Evolutionary conservation across 2,888 invertebrate genomes (phyloP).

Genomic region (Agrotis exclamationis): DNA sequence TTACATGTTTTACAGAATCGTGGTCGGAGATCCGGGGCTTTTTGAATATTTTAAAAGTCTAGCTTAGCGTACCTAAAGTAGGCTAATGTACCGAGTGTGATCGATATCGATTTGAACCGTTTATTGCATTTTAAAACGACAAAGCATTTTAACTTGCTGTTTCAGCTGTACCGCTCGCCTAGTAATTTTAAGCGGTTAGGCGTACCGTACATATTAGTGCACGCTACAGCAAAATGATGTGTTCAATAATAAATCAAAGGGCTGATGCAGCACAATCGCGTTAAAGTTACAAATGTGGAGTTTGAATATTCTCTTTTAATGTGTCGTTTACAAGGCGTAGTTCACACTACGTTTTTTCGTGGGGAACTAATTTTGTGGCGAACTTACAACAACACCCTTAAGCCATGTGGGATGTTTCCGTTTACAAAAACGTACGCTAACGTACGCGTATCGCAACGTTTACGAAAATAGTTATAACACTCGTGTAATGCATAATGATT

Average conservation of each 20-base stretch:
- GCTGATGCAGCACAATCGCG: neutral
- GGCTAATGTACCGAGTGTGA: conserved; percentile 26
- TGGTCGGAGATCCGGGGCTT: conserved; percentile 18
- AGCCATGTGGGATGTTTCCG: too few species aligned
- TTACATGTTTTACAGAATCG: conserved; percentile 11
- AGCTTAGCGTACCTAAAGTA: conserved; percentile 5
- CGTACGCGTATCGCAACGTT: neutral
- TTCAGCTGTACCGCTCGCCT: neutral
- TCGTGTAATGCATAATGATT: too few species aligned
- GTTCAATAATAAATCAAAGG: conserved; percentile 31
- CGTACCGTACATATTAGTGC: neutral
- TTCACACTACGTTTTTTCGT: too few species aligned
- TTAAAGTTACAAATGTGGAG: conserved; percentile 3
- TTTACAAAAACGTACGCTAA: neutral
- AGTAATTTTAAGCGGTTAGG: conserved; percentile 36
- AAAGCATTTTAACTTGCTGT: conserved; percentile 14
- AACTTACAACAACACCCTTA: too few species aligned
- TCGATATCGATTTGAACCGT: conserved; percentile 40
- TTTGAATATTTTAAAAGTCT: conserved; percentile 23
- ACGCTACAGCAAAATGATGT: neutral
- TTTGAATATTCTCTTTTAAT: neutral
- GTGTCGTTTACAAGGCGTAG: neutral
- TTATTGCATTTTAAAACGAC: conserved; percentile 49
- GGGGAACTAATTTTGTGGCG: too few species aligned
- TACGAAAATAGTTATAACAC: neutral